A percentile compares a stretch with the other conserved stretches of the same genome.
Conservation (phyloP, 2,113 vertebrate species). For the human region DNA sequence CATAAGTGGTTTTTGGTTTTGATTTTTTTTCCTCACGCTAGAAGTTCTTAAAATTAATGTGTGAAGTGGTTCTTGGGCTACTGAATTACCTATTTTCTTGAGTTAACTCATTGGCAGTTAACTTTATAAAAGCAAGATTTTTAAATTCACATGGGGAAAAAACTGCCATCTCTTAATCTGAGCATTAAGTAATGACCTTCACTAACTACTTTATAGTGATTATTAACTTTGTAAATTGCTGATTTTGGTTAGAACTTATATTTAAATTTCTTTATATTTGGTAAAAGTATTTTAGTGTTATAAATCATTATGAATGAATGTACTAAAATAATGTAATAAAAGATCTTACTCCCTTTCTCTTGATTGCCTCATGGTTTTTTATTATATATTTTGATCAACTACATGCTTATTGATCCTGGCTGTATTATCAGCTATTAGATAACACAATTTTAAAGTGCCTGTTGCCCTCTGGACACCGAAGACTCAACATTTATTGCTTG, state of each 20-base stretch:
- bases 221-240: slow-evolving; percentile 22
- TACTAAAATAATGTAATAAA: not conserved
- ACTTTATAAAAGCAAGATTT: slow-evolving; percentile 20
- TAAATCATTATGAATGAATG: slow-evolving; percentile 20
- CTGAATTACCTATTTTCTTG: not conserved
- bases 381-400: slow-evolving; percentile 26
- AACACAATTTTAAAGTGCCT: slow-evolving; percentile 9
- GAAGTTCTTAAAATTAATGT: not conserved
- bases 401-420: not conserved
- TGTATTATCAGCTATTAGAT: slow-evolving; percentile 29
- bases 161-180: not conserved
- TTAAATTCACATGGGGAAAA: not conserved
- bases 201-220: not conserved
- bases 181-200: not conserved
- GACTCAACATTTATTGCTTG: slow-evolving; percentile 33
- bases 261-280: slow-evolving; percentile 14
- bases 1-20: not conserved
- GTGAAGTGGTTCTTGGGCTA: not conserved
- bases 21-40: not conserved
- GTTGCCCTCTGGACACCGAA: not conserved
- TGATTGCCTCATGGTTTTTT: not conserved
- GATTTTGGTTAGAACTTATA: not conserved
- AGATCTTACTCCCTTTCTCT: not conserved
- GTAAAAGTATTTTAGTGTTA: not conserved
- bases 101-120: not conserved